Conservation (phyloP, 2,113 vertebrate species). For the Brachionichthys hirsutus region DNA sequence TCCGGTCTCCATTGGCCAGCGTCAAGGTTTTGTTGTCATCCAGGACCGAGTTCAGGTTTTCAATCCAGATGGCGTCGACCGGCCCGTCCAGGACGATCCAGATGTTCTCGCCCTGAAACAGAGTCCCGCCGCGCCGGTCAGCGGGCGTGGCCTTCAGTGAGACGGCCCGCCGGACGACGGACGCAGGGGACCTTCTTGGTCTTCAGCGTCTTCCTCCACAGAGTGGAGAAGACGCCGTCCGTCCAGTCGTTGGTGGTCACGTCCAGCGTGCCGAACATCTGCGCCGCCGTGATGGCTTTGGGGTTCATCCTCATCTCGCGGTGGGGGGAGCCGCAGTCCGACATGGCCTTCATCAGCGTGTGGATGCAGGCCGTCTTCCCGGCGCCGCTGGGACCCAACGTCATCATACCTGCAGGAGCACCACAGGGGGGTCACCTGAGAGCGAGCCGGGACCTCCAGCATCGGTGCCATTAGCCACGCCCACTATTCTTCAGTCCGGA, state of each 20-base stretch:
- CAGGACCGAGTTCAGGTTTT: conserved; percentile 79
- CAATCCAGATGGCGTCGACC: conserved; percentile 82
- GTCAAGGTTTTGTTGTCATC: conserved; percentile 83
- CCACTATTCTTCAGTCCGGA: too few relatives aligned
- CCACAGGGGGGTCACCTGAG: background rate
- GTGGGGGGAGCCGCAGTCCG: conserved; percentile 81
- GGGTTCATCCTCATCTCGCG: conserved; percentile 90
- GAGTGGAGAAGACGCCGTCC: conserved; percentile 85
- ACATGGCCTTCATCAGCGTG: conserved; percentile 85
- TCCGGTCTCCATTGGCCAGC: conserved; percentile 79
- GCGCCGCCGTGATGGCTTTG: conserved; percentile 85
- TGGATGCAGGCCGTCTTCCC: conserved; percentile 84
- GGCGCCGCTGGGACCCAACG: conserved; percentile 83
- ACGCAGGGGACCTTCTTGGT: conserved; percentile 79
- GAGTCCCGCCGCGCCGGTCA: too few relatives aligned
- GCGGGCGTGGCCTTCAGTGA: too few relatives aligned
- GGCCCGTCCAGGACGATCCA: conserved; percentile 82
- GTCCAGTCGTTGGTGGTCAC: conserved; percentile 90
- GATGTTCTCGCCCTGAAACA: conserved; percentile 73
- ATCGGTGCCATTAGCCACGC: too few relatives aligned
- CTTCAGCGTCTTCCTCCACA: conserved; percentile 87
- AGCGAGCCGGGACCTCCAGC: too few relatives aligned
- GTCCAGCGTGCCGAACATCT: conserved; percentile 87
- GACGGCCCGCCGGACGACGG: too few relatives aligned
- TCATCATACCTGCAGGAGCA: conserved; percentile 80